phyloP scores from a whole-genome alignment of 2,888 invertebrate genomes.

The Zaprionus lineosus region DNA sequence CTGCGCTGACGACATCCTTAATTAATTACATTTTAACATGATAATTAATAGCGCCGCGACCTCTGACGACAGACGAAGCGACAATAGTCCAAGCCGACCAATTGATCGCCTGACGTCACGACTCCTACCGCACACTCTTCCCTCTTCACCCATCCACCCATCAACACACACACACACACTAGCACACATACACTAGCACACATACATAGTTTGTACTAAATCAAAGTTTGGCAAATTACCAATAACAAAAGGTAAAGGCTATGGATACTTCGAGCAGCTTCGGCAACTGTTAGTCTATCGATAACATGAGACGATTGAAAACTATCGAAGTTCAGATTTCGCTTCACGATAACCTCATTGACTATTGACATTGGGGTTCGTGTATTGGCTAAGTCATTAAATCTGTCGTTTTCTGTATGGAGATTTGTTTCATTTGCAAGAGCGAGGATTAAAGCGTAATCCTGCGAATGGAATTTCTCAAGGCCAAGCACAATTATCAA shows the following conservation, averaged over 20 bases:
- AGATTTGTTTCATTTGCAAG: no score
- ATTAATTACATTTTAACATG: conserved; percentile 77
- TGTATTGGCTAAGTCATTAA: no score
- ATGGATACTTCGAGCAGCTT: background rate
- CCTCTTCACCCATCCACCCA: background rate
- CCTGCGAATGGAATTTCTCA: no score
- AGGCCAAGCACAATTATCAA: no score
- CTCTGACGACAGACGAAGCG: conserved; percentile 44
- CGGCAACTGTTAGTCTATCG: conserved; percentile 13
- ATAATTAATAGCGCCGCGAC: conserved; percentile 69
- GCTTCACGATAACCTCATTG: no score
- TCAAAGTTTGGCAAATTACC: conserved; percentile 19
- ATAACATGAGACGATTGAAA: no score
- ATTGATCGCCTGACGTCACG: conserved; percentile 47
- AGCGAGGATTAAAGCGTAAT: no score
- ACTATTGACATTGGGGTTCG: no score
- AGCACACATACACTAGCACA: background rate
- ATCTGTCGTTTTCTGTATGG: no score
- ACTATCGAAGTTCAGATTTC: no score
- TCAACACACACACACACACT: background rate
- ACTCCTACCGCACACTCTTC: conserved; percentile 4
- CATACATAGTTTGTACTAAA: no score
- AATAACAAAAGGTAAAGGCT: background rate
- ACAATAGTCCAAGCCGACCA: conserved; percentile 31
- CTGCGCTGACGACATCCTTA: conserved; percentile 69